Evolutionary conservation across 2,888 invertebrate species (phyloP).

Genomic region (Crepidodera aurea): DNA sequence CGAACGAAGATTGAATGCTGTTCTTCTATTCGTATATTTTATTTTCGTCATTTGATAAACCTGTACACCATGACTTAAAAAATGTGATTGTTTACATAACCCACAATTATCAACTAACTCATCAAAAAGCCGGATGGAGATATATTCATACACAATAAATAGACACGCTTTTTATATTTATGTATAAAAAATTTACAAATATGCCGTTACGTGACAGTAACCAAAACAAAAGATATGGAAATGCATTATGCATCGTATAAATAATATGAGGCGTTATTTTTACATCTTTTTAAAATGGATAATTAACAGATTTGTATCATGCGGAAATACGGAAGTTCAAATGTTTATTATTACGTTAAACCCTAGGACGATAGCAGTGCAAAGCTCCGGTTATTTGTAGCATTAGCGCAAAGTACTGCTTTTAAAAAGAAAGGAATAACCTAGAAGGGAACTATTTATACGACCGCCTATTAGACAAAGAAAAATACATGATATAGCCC

Average conservation of each 20-base stretch:
- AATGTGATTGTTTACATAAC: not conserved
- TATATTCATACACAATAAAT: not conserved
- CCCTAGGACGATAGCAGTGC: no score
- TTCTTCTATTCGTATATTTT: no score
- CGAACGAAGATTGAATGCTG: no score
- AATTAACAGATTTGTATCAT: not conserved
- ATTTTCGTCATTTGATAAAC: no score
- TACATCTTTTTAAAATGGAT: not conserved
- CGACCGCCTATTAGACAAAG: no score
- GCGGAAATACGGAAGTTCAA: not conserved
- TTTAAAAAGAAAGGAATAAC: no score
- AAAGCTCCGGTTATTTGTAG: no score
- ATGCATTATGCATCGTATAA: not conserved
- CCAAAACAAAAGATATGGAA: slow-evolving; percentile 15
- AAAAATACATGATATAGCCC: no score
- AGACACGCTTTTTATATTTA: slow-evolving; percentile 9
- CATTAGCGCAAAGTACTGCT: no score
- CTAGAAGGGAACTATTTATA: no score
- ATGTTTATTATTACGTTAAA: not conserved
- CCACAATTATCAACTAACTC: not conserved
- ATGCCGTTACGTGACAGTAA: slow-evolving; percentile 11
- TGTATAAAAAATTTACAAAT: slow-evolving; percentile 17
- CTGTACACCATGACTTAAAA: no score
- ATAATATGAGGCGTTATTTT: not conserved
- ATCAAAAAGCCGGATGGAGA: slow-evolving; percentile 14